Evolutionary conservation across 1,140 invertebrate species (phyloP).

Genomic region (Dreissena polymorpha): DNA sequence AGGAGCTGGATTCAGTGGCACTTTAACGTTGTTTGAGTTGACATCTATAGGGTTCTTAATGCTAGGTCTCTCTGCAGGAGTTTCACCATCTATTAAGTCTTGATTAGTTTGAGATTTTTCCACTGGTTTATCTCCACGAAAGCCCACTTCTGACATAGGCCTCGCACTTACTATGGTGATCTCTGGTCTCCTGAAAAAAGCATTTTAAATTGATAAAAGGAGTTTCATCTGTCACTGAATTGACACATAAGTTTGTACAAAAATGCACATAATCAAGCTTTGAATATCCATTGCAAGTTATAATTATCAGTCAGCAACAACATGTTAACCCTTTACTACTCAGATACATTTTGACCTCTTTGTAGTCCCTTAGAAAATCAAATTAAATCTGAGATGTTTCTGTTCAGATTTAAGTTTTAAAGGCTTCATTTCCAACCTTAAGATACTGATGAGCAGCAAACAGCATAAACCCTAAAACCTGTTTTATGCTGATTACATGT

Average conservation of each 20-base stretch:
- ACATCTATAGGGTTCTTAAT: too few relatives aligned
- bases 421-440: too few relatives aligned
- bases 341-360: background rate
- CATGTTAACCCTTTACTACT: background rate
- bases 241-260: background rate
- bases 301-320: background rate
- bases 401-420: too few relatives aligned
- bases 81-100: slow-evolving; percentile 3
- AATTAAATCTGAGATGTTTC: too few relatives aligned
- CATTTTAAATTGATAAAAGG: background rate
- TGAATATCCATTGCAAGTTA: background rate
- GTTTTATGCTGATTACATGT: background rate
- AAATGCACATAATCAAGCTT: background rate
- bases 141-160: slow-evolving; percentile 76
- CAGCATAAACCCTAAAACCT: background rate
- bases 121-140: slow-evolving; percentile 59
- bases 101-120: background rate
- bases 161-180: slow-evolving; percentile 75
- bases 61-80: too few relatives aligned
- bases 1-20: too few relatives aligned
- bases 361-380: too few relatives aligned
- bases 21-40: too few relatives aligned
- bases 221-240: background rate
- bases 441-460: too few relatives aligned
- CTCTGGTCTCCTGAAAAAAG: slow-evolving; percentile 66